Percentiles rank a stretch among this genome's conserved stretches.
These are phyloP conservation scores for Heliconius hortense DNA, from an alignment of 2,888 invertebrate genomes.

Conservation along the genomic window DNA sequence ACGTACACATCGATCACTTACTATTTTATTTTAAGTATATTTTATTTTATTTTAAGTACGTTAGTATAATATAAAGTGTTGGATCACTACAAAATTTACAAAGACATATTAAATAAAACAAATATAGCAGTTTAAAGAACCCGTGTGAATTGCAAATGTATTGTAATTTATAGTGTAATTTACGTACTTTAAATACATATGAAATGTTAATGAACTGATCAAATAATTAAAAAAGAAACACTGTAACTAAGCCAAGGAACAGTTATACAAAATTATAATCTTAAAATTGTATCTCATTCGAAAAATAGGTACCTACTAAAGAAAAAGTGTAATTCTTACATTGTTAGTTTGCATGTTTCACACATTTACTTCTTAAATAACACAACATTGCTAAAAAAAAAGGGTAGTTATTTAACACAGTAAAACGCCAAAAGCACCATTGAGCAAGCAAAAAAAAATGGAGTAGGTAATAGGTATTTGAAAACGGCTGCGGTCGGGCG, in stretches of 20 bases:
- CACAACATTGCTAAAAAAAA: background rate
- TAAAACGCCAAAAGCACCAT: background rate
- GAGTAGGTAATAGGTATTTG: constrained; percentile 35
- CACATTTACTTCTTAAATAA: background rate
- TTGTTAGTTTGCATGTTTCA: background rate
- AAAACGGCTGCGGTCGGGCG: constrained; percentile 46
- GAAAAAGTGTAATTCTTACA: background rate
- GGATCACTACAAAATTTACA: too few relatives aligned
- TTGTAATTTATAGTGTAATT: background rate
- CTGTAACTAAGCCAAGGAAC: background rate
- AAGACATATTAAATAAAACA: background rate
- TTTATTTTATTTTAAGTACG: too few relatives aligned
- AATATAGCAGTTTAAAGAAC: background rate
- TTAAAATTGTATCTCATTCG: background rate
- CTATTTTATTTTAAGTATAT: too few relatives aligned
- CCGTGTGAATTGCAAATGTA: background rate
- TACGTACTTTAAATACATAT: background rate
- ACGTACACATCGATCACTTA: too few relatives aligned
- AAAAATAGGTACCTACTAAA: background rate
- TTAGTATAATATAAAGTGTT: too few relatives aligned
- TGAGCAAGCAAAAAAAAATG: constrained; percentile 26
- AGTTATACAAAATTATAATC: background rate
- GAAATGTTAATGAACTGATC: background rate
- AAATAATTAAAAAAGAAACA: background rate
- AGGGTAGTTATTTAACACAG: background rate